Evolutionary conservation across 1,140 invertebrate genomes (phyloP).

Genomic region (Drosophila repleta): DNA sequence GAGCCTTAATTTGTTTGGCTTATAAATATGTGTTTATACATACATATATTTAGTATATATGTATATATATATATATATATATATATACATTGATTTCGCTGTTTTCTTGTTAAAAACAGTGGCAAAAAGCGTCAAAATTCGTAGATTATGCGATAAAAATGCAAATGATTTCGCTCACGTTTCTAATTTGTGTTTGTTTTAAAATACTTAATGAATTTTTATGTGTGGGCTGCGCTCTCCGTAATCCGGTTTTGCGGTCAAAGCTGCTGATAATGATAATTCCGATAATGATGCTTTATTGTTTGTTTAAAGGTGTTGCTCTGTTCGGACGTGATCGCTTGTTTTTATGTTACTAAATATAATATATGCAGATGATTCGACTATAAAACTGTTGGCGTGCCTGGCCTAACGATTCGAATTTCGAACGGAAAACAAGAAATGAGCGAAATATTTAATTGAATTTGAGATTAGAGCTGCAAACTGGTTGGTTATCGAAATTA

Average conservation of each 20-base stretch:
- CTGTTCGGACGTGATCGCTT: constrained; percentile 45
- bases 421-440: constrained; percentile 27
- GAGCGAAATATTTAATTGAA: constrained; percentile 55
- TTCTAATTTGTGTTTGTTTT: constrained; percentile 82
- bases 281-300: constrained; percentile 75
- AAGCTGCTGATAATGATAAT: constrained; percentile 81
- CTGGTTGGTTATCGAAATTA: constrained; percentile 48
- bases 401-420: constrained; percentile 63
- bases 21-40: constrained; percentile 38
- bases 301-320: constrained; percentile 71
- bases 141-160: constrained; percentile 80
- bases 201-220: constrained; percentile 80
- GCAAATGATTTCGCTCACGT: constrained; percentile 57
- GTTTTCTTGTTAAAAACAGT: constrained; percentile 66
- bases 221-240: constrained; percentile 32
- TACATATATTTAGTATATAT: constrained; percentile 36
- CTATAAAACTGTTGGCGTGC: constrained; percentile 63
- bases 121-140: constrained; percentile 81
- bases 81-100: constrained; percentile 20
- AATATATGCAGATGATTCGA: constrained; percentile 71
- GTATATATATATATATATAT: constrained; percentile 34
- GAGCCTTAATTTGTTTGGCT: constrained; percentile 51
- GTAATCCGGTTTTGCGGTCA: constrained; percentile 69
- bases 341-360: constrained; percentile 67
- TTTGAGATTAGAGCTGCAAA: constrained; percentile 32